Base-by-base conservation (phyloP, 1,140 invertebrate genomes). In the Ceratitis capitata region DNA sequence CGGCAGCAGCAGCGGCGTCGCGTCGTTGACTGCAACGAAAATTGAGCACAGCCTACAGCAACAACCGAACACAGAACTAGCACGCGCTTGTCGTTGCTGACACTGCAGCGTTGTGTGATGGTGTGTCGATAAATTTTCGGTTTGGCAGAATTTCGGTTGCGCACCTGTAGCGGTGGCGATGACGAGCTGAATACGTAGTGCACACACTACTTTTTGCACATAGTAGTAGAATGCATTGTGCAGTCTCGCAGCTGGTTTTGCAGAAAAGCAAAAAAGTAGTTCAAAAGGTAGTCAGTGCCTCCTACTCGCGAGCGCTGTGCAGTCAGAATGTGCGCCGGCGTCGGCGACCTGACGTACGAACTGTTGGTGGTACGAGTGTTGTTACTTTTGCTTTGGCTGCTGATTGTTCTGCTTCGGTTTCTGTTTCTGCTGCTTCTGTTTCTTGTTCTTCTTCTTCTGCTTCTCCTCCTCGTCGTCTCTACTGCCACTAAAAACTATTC, bases 31-130 rank as follows among this genome's bases (percentile, higher is more conserved):
- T 78, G 69, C 69, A 45, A 45, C 42, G 23, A 78, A 47, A 78
- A 78, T 78, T 78, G 69, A 78, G 69, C 69, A 35, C 69, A 74
- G 39, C 69, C 69, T 74, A 74, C 69, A 78, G 39, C 69, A 45
- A n/a, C 69, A 78, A 35, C 69, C n/a, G 4, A 3, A 16, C 29
- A 35, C 19, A 6, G n/a, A 35, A 19, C 64, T n/a, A 74, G 64
- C 69, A 78, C 26, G 14, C 26, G 69, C 35, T 45, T 47, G 45
- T n/a, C n/a, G n/a, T n/a, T n/a, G n/a, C n/a, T n/a, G n/a, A n/a
- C n/a, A n/a, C n/a, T n/a, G 39, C 42, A n/a, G 51, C n/a, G n/a
- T 56, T 6, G 51, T n/a, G n/a, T n/a, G 39, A n/a, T 19, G 26
- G 32, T 69, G 64, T 35, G 64, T 42, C 32, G 19, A 39, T 78